Evolutionary conservation across 2,888 invertebrate genomes (phyloP), one percentile per base, ranked within the genome.

Genomic region (Hipparchia semele): DNA sequence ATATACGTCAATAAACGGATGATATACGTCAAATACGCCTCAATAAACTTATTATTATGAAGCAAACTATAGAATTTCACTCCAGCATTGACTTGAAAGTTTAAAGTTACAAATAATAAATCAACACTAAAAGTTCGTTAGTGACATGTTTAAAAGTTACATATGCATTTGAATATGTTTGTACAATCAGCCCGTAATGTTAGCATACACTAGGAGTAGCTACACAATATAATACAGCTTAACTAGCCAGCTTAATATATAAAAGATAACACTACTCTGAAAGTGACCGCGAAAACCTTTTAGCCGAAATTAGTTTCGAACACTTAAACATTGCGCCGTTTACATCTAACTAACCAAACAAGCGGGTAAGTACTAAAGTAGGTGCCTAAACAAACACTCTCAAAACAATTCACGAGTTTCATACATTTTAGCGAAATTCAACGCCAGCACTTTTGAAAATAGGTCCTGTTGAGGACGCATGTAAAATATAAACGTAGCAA

Each of bases 391-490:
- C 76, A 79, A 78, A 79, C 79, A 79, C 77, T 80, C 76, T 79
- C 65, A 67, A 78, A 79, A 80, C 80, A 78, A 83, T 80, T 82
- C 79, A 79, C 80, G 79, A 76, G 77, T 79, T 80, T 77, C 75
- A 78, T 80, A 82, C 83, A 83, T 84, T 83, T 81, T 78, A 79
- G 77, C 80, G 78, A 81, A 81, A 82, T 81, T 81, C 78, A 78
- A 80, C 82, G 81, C 80, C 83, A 83, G 84, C 79, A 81, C 77
- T 83, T 81, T 80, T 79, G 80, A 76, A 83, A 84, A 83, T 80
- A 78, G 77, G 76, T 68, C 76, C 76, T 74, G 77, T 81, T 83
- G 79, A 73, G 61, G 59, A 49, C 53, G 58, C 39, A 70, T 58
- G 13, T 58, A 71, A 39, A 62, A 45, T 59, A 10, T 61, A 62